These are phyloP conservation scores for Heliconius aoede DNA, from an alignment of 2,888 invertebrate species.

Conservation along the genomic window DNA sequence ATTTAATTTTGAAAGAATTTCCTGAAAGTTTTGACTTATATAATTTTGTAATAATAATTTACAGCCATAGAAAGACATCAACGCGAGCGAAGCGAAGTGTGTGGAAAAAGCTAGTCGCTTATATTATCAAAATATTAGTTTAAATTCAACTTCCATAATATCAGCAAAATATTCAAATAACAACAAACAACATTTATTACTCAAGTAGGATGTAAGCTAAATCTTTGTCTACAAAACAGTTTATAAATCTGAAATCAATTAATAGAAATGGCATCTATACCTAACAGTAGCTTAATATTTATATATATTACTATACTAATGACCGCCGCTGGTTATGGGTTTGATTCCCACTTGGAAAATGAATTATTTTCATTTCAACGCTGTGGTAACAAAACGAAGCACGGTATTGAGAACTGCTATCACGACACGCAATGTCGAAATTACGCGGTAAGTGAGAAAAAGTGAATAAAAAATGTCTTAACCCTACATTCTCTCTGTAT, in stretches of 20 bases:
- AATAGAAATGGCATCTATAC: neutral
- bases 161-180: slow-evolving; percentile 13
- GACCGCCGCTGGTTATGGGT: no score
- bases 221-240: slow-evolving; percentile 25
- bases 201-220: slow-evolving; percentile 29
- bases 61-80: no score
- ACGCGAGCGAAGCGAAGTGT: no score
- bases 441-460: neutral
- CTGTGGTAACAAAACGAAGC: no score
- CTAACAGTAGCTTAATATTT: neutral
- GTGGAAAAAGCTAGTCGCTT: neutral
- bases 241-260: neutral
- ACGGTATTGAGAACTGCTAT: no score
- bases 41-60: no score
- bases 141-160: neutral
- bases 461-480: neutral
- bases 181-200: slow-evolving; percentile 16
- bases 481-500: neutral
- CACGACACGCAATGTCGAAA: no score
- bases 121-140: slow-evolving; percentile 3
- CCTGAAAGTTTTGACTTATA: no score
- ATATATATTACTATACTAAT: neutral
- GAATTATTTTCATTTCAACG: no score
- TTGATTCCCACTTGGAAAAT: no score
- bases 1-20: neutral